Evolutionary conservation across 2,797 vertebrate species (phyloP).

Genomic region (Lindbergichthys nudifrons): DNA sequence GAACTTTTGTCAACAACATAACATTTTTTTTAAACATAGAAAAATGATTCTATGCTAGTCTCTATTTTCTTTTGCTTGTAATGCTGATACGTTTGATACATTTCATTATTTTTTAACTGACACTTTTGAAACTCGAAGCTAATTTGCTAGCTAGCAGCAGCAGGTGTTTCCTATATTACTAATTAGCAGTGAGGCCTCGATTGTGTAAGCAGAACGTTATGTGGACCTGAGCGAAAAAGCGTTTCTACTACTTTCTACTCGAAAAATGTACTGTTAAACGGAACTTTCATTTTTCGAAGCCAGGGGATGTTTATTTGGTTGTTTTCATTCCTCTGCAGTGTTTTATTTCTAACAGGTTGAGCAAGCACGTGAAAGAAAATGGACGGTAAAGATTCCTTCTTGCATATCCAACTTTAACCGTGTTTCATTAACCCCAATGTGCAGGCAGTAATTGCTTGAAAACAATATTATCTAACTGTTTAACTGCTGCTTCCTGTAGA

Average conservation of each 20-base stretch:
- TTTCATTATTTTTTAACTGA: too few relatives aligned
- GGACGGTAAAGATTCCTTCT: conserved; percentile 72
- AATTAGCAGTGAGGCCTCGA: conserved; percentile 23
- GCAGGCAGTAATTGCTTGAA: too few relatives aligned
- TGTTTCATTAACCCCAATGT: too few relatives aligned
- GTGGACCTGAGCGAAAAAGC: conserved; percentile 10
- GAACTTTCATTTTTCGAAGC: conserved; percentile 20
- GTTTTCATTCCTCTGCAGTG: conserved; percentile 16
- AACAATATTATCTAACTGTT: too few relatives aligned
- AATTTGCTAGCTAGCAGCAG: conserved; percentile 8
- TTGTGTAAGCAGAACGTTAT: conserved; percentile 33
- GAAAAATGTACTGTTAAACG: conserved; percentile 1
- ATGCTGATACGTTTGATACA: too few relatives aligned
- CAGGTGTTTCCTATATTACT: conserved; percentile 69
- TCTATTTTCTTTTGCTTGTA: too few relatives aligned
- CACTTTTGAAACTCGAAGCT: too few relatives aligned
- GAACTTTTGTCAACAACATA: too few relatives aligned
- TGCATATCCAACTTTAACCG: too few relatives aligned
- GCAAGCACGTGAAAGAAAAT: conserved; percentile 59
- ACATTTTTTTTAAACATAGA: too few relatives aligned
- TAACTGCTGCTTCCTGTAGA: conserved; percentile 51
- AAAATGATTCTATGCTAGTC: too few relatives aligned
- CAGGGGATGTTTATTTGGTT: conserved; percentile 32
- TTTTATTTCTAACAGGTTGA: conserved; percentile 67
- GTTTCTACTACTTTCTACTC: conserved; percentile 28